A percentile compares a stretch with the other conserved stretches of the same genome.
phyloP scores from a whole-genome alignment of 1,140 invertebrate genomes.

The Acromyrmex heyeri region DNA sequence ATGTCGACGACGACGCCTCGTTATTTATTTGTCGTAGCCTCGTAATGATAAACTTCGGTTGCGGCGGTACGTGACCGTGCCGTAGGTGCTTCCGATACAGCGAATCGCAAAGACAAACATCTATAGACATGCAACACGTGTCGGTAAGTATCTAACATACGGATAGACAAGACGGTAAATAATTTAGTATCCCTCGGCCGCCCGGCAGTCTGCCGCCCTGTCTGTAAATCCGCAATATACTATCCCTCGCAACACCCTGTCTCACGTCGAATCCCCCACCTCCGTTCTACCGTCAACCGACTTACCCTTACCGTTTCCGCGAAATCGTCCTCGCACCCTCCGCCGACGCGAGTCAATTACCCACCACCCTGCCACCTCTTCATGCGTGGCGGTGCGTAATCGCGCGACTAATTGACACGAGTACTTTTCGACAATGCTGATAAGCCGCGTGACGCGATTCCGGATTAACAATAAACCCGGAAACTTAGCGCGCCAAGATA shows the following conservation, averaged over 20 bases:
- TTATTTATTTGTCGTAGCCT: constrained; percentile 62
- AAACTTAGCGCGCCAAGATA: constrained; percentile 8
- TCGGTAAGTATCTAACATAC: constrained; percentile 74
- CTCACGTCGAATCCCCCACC: not conserved
- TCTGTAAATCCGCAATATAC: constrained; percentile 73
- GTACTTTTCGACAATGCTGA: constrained; percentile 36
- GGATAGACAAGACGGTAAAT: constrained; percentile 82
- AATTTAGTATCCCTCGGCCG: constrained; percentile 82
- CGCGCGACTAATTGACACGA: constrained; percentile 60
- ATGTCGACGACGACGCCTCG: constrained; percentile 53
- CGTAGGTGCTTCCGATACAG: constrained; percentile 31
- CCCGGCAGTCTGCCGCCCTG: constrained; percentile 84
- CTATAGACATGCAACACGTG: constrained; percentile 75
- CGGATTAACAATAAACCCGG: constrained; percentile 17
- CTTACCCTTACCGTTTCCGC: constrained; percentile 47
- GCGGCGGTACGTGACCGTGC: constrained; percentile 53
- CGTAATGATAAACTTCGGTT: constrained; percentile 56
- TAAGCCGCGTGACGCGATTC: constrained; percentile 25
- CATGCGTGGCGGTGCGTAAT: constrained; percentile 40
- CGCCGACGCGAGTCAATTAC: constrained; percentile 67
- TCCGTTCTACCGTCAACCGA: constrained; percentile 18
- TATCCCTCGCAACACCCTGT: constrained; percentile 8
- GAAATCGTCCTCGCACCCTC: constrained; percentile 55
- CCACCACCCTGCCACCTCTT: too few relatives aligned
- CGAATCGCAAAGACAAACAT: constrained; percentile 59